Base-by-base conservation (phyloP, 2,888 invertebrate species). In the Galerucella calmariensis region DNA sequence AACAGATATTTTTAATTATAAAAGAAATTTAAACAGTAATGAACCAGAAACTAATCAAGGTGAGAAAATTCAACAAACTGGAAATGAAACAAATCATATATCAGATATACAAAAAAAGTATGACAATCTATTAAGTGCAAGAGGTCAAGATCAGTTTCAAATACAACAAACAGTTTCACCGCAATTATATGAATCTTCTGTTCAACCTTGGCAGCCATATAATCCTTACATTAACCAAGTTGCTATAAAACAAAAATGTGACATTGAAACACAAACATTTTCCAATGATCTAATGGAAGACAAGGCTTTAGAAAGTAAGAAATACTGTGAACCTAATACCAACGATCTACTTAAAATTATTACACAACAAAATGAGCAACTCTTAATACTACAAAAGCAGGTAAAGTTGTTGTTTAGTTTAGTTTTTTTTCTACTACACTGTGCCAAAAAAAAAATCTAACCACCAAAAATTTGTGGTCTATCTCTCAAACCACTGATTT, bases 331-430 rank as follows among this genome's bases (percentile, higher is more conserved):
- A 81, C 90, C 91, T 11, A 90, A 90, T 27, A 89, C 90, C 27
- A 87, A 88, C 72, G 91, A 92, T 82, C 85, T 93, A 69, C 88
- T 92, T 76, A 90, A 91, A 83, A 90, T 93, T 74, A 91, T 93
- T 61, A 77, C 80, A 4, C 80, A 80, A 72, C 93, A 93, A 85
- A 93, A 91, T 86, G 91, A 92, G 79, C 93, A 93, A 82, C 86
- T 93, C 41, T 89, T 92, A 81, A 81, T 90, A 70, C 84, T 93
- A 46, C 92, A 93, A 83, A 89, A 90, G 72, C 92, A 92, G 85
- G 72, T 72, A 72, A 27, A 2, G 20, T 20, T 20, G 20, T 20
- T 20, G 20, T 20, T 20, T 20, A 20, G 20, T 20, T 20, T 20
- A 20, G 20, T 2, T 27, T 53, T 48, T 67, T 67, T 46, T 11